Conservation (phyloP, 2,888 invertebrate genomes). For the Deilephila porcellus region DNA sequence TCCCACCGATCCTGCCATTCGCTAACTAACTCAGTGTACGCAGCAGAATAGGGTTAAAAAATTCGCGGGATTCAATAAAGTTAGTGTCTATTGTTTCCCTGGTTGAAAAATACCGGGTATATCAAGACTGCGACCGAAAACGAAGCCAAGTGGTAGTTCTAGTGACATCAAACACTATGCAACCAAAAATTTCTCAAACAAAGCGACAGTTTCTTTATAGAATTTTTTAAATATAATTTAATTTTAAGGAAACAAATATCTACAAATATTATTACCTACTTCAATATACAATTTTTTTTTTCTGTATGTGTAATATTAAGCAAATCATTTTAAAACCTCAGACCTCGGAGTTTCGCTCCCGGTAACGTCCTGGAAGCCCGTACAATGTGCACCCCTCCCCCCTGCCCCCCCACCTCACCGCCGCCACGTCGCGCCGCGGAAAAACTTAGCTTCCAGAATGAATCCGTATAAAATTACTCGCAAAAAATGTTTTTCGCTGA, state of each 20-base stretch:
- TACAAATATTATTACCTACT: not conserved
- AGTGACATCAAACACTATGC: no score
- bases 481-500: not conserved
- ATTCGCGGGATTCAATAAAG: no score
- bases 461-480: not conserved
- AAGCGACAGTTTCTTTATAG: no score
- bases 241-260: not conserved
- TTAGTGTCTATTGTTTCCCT: no score
- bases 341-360: not conserved
- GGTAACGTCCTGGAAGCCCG: not conserved
- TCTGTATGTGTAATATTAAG: not conserved
- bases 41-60: no score
- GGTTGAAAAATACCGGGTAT: no score
- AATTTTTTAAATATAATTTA: no score
- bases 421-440: not conserved
- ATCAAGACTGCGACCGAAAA: no score
- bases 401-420: not conserved
- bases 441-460: not conserved
- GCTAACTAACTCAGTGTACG: no score
- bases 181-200: no score
- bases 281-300: not conserved
- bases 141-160: no score
- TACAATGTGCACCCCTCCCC: not conserved
- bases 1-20: no score
- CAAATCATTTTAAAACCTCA: constrained; percentile 3